Base-by-base conservation (phyloP, 2,888 invertebrate genomes). In the Allacma fusca region DNA sequence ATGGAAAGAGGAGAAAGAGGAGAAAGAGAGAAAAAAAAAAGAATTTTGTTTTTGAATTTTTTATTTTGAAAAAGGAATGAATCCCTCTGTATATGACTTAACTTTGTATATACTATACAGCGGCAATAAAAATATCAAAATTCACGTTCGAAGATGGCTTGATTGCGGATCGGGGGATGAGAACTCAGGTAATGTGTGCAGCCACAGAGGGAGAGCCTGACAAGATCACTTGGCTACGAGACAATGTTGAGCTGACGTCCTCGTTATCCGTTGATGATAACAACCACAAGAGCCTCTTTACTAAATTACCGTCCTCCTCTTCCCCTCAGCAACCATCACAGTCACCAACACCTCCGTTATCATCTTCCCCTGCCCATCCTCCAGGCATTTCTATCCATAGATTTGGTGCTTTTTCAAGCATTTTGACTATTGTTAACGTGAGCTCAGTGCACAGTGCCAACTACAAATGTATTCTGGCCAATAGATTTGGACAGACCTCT, bases 371-470 rank as follows among this genome's bases (percentile, higher is more conserved):
- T 9, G 5, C 5, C 40, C 40, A 40, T 40, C 40, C 40, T 40
- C 85, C 85, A 86, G 87, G 87, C 85, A 88, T 89, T 86, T 89
- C 88, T 86, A 88, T 89, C 85, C 88, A 89, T 85, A 89, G 90
- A 87, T 88, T 90, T 87, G 89, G 89, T 86, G 89, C 89, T 86
- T 90, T 89, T 87, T 89, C 89, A 85, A 89, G 89, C 86, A 89
- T 89, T 84, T 87, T 90, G 85, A 90, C 89, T 87, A 89, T 90
- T 86, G 89, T 88, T 85, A 88, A 88, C 86, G 89, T 90, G 85
- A 88, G 89, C 85, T 87, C 88, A 85, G 87, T 87, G 84, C 89
- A 90, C 86, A 88, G 88, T 85, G 90, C 91, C 88, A 90, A 89
- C 81, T 90, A 89, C 85, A 89, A 89, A 85, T 90, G 90, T 86